Percentiles rank a stretch among this genome's conserved stretches.
Conservation (phyloP, 2,797 vertebrate species). For the Mallotus villosus region DNA sequence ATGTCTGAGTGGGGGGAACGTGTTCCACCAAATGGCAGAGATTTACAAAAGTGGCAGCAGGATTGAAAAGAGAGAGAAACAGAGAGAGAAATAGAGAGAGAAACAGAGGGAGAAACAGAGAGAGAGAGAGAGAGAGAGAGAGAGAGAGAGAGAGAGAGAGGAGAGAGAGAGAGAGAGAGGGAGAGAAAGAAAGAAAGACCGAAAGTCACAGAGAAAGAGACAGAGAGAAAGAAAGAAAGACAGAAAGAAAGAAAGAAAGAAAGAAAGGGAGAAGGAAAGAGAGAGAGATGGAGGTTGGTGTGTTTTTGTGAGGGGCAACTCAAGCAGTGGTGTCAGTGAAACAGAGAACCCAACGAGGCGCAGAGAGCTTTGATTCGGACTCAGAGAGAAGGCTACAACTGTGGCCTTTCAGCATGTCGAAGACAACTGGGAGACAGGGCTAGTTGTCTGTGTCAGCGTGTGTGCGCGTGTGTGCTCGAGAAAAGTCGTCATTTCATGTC, state of each 20-base stretch:
- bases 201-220: not conserved
- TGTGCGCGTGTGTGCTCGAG: not conserved
- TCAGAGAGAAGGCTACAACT: not conserved
- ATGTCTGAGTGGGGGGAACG: not conserved
- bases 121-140: not conserved
- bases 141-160: no score
- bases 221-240: no score
- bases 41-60: conserved; percentile 4
- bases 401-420: not conserved
- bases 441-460: not conserved
- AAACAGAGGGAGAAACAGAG: not conserved
- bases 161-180: not conserved
- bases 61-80: not conserved
- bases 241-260: not conserved
- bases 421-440: not conserved
- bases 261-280: not conserved
- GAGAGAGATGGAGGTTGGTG: not conserved
- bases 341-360: conserved; percentile 1
- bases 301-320: conserved; percentile 1
- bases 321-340: not conserved
- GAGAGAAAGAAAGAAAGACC: not conserved
- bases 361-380: conserved; percentile 1
- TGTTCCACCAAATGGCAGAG: conserved; percentile 6
- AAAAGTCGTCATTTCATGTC: not conserved
- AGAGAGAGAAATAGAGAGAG: no score